Evolutionary conservation across 2,797 vertebrate species (phyloP).

Genomic region (Phalanger gymnotis): DNA sequence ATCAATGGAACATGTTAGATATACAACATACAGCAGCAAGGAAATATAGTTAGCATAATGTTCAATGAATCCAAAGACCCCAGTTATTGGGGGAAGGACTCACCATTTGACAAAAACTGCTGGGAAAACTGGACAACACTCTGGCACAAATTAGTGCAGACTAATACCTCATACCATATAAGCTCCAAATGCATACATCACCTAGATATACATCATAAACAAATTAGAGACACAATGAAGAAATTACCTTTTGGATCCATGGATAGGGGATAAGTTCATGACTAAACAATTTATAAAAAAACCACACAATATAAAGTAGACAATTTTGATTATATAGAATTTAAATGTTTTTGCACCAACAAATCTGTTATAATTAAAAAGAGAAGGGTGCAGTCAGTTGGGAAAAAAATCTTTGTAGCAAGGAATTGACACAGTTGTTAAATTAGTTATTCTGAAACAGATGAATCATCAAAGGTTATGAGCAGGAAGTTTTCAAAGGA

Average conservation of each 20-base stretch:
- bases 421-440: neutral
- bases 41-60: neutral
- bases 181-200: neutral
- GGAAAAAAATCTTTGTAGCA: neutral
- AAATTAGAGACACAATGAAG: neutral
- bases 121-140: neutral
- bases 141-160: neutral
- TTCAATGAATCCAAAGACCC: neutral
- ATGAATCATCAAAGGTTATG: neutral
- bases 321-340: neutral
- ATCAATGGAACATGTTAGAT: neutral
- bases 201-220: neutral
- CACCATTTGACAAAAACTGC: neutral
- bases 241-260: neutral
- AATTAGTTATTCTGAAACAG: neutral
- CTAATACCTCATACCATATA: neutral
- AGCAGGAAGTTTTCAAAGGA: neutral
- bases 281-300: neutral
- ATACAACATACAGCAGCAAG: neutral
- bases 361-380: neutral
- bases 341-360: neutral
- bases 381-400: neutral
- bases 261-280: neutral
- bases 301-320: neutral
- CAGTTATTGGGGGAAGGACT: neutral